These are phyloP conservation scores for Temnothorax curvispinosus DNA, from an alignment of 1,140 invertebrate genomes.

Conservation along the genomic window DNA sequence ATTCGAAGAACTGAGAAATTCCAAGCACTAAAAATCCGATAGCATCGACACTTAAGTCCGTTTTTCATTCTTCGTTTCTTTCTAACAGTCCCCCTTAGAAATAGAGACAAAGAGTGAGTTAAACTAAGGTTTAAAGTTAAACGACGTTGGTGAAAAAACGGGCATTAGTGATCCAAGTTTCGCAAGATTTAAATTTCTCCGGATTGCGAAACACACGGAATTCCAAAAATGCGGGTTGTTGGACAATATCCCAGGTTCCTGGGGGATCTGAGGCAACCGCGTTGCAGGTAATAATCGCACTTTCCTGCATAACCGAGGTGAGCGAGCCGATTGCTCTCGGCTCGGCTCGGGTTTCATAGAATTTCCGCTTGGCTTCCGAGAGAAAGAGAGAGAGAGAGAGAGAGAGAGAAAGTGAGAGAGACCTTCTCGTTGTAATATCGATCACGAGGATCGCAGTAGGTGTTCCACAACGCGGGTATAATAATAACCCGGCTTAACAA, in stretches of 20 bases:
- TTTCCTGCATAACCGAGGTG: constrained; percentile 29
- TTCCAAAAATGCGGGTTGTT: neutral
- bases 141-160: no score
- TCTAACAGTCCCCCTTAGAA: no score
- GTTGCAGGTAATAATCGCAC: constrained; percentile 28
- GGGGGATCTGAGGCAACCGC: neutral
- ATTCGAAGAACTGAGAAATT: neutral
- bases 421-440: constrained; percentile 68
- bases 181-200: neutral
- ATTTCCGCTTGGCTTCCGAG: constrained; percentile 57
- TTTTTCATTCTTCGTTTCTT: no score
- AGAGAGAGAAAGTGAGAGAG: constrained; percentile 12
- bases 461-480: constrained; percentile 69
- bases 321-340: constrained; percentile 32
- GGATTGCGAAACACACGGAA: neutral
- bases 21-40: neutral
- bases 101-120: no score
- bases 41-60: neutral
- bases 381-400: constrained; percentile 32
- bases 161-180: neutral
- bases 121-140: no score
- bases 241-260: neutral
- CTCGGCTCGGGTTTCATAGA: constrained; percentile 43
- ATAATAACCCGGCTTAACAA: constrained; percentile 75
- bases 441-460: constrained; percentile 74